Evolutionary conservation across 1,140 invertebrate genomes (phyloP), one percentile per base, ranked within the genome.

Genomic region (Diachasmimorpha longicaudata): DNA sequence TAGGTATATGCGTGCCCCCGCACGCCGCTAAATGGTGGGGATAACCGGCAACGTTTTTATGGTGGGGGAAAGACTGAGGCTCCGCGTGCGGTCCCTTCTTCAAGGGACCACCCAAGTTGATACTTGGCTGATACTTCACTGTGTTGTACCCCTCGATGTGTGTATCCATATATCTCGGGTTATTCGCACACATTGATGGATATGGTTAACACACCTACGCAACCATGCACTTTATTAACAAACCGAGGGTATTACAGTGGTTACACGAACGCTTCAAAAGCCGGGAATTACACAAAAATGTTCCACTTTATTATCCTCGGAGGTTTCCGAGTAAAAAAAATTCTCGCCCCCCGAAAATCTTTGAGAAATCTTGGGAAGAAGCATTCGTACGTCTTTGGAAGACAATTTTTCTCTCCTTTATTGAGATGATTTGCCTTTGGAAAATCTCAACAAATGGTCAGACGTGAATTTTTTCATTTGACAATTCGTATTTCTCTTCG

Each of bases 1-100:
- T 72, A 69, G 63, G 74, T 55, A 67, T 77, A 78, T 37, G 74
- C 42, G 75, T 76, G 78, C 72, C 80, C 76, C 55, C 77, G 79
- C 76, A 79, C 77, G 69, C 68, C 46, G 13, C 46, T 25, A 70
- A 21, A 68, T 69, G 31, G 74, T 52, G 81, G 80, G 79, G 69
- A 58, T 79, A 72, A 55, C 48, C 75, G 72, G 70, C 69, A 46
- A 80, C 80, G 79, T 88, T 88, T 88, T 88, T 88, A 79, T 88
- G 85, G 86, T 85, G 86, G 86, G 86, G 85, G 79, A 85, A 82
- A 85, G 82, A 77, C 79, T 76, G 52, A 72, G 75, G 70, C 87
- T 84, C 86, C 87, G 88, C 87, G 88, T 88, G 86, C 87, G 86
- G 88, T 89, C 87, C 82, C 85, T 86, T 85, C 86, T 85, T 86